Evolutionary conservation across 2,888 invertebrate species (phyloP), one percentile per base, ranked within the genome.

Genomic region (Scaptomyza flava): DNA sequence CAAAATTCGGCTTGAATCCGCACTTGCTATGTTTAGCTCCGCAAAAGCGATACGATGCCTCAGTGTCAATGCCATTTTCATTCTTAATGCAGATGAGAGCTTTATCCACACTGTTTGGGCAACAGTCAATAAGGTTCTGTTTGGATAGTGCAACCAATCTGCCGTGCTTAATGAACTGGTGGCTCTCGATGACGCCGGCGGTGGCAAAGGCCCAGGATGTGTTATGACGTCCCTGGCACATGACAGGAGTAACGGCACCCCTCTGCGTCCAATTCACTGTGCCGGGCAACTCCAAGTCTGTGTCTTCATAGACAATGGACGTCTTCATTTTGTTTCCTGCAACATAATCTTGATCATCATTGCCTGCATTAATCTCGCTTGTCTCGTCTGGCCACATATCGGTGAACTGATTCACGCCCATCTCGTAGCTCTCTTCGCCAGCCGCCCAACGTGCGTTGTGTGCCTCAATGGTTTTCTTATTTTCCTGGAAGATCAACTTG

Each of bases 171-270:
- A 76, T 12, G n/a, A 69, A 65, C 36, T 61, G 23, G 9, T 47
- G 72, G 31, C 77, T 73, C 45, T 58, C 66, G 0, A 54, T 27
- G 1, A 43, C 65, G 4, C 57, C 72, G 17, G 72, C 57, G 1
- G 60, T 53, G 3, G 77, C 72, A 45, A 73, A 77, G 42, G 66
- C 77, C 77, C 77, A 73, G 7, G 77, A 72, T 8, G 51, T 61
- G 23, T 77, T 58, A 14, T 61, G 67, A 9, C 66, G 58, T 1
- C 46, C 73, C 50, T 62, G 45, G 17, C 38, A 17, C 2, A 2
- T 3, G 3, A 72, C 78, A 11, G 60, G 57, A 12, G 68, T 30
- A 2, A 77, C 74, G 0, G 61, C 68, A 2, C 56, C 46, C 45
- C 59, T 14, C 34, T 42, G 6, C 0, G 66, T 52, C 73, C 73